phyloP scores from a whole-genome alignment of 2,888 invertebrate genomes.

The Heliconius hortense region DNA sequence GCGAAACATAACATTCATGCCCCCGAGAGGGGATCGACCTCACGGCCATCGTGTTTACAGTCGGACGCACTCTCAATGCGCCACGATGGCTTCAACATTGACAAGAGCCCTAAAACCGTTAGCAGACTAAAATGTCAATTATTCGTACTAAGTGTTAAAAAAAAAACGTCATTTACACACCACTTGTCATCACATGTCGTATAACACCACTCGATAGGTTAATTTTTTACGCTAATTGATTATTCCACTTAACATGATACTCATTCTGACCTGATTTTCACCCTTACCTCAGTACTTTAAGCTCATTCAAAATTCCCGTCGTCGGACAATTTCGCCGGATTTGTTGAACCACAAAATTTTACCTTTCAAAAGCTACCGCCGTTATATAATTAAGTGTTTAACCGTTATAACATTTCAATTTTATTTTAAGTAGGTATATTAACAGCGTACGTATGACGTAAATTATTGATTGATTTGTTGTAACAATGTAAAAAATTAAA shows the following conservation, averaged over 20 bases:
- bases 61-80: too few relatives aligned
- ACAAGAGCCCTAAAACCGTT: background rate
- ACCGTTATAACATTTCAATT: slow-evolving; percentile 21
- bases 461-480: background rate
- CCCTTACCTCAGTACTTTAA: slow-evolving; percentile 33
- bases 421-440: slow-evolving; percentile 21
- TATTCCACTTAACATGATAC: slow-evolving; percentile 1
- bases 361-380: slow-evolving; percentile 32
- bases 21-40: too few relatives aligned
- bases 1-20: too few relatives aligned
- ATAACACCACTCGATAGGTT: background rate
- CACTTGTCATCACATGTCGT: background rate
- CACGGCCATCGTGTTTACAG: too few relatives aligned
- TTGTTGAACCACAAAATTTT: slow-evolving; percentile 39
- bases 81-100: background rate
- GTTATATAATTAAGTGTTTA: slow-evolving; percentile 28
- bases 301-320: slow-evolving; percentile 36
- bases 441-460: slow-evolving; percentile 10
- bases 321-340: slow-evolving; percentile 35
- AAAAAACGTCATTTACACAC: background rate
- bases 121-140: background rate
- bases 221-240: background rate
- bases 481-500: background rate
- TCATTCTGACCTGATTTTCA: background rate
- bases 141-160: background rate